A percentile compares a stretch with the other conserved stretches of the same genome.
Conservation (phyloP, 2,888 invertebrate genomes). For the Arge pagana region DNA sequence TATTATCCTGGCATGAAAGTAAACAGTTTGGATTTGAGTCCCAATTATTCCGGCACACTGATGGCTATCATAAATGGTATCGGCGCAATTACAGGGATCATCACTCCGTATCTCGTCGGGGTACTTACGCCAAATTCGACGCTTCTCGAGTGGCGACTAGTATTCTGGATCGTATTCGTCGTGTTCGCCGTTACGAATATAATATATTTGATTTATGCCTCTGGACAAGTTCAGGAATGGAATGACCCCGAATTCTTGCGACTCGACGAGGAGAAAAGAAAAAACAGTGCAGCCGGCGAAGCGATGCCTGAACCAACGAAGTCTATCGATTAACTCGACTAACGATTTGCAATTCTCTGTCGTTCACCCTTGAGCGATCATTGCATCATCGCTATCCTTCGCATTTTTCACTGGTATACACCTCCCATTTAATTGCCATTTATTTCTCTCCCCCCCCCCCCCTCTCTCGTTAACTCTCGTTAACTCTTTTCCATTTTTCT, state of each 20-base stretch:
- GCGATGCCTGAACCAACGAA: background rate
- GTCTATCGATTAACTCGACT: too few relatives aligned
- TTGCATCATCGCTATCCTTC: too few relatives aligned
- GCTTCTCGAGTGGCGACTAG: slow-evolving; percentile 72
- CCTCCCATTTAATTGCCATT: too few relatives aligned
- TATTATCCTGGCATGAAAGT: slow-evolving; percentile 61
- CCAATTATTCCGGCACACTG: slow-evolving; percentile 59
- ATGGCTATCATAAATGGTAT: slow-evolving; percentile 65
- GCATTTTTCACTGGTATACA: too few relatives aligned
- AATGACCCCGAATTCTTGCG: slow-evolving; percentile 62
- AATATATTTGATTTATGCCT: slow-evolving; percentile 64
- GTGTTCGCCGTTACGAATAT: slow-evolving; percentile 71
- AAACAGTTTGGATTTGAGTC: slow-evolving; percentile 59
- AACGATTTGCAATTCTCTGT: too few relatives aligned
- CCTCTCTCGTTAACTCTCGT: too few relatives aligned
- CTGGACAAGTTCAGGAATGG: slow-evolving; percentile 78
- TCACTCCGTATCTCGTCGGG: slow-evolving; percentile 71
- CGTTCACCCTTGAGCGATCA: too few relatives aligned
- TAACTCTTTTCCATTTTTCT: too few relatives aligned
- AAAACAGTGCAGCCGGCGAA: slow-evolving; percentile 3
- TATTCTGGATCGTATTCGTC: slow-evolving; percentile 79
- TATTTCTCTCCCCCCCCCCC: too few relatives aligned
- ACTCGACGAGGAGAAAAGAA: slow-evolving; percentile 1
- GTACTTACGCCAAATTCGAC: slow-evolving; percentile 68
- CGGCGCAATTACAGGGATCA: slow-evolving; percentile 72